Base-by-base conservation (phyloP, 2,797 vertebrate genomes). In the Rhynchonycteris naso region DNA sequence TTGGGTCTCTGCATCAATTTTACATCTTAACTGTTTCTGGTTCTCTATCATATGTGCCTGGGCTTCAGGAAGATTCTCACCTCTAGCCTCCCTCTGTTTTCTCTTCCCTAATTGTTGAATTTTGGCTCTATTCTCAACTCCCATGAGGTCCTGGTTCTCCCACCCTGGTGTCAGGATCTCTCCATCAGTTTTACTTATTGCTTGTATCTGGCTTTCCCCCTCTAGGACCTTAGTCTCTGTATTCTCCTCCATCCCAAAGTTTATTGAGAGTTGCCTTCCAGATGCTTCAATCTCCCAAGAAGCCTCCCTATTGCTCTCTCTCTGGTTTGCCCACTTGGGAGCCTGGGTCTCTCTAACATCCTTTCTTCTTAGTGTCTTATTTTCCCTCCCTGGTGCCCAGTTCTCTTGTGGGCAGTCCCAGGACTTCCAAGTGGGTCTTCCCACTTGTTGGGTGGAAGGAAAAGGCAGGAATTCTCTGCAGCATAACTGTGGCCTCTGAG, bases 1-100 rank as follows among this genome's bases (percentile, higher is more conserved):
- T 72, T 96, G 96, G 12, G 86, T 92, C 75, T 89, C 82, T 54
- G 15, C 47, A 30, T 96, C 85, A 43, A 1, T 76, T 88, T 92
- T 63, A 33, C 35, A 80, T 65, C 35, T 86, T 85, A 80, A 69
- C 26, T 93, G 33, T 68, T 88, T 75, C 76, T 89, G 90, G 58
- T 54, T 83, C 47, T 93, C 82, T 92, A 21, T 35, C 14, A 2
- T 28, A 14, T 12, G 35, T 33, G 24, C 56, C 82, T 90, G 85
- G 59, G 5, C 65, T 88, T 61, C 82, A 12, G 65, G 54, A 79
- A 58, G 61, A 65, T 58, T 74, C 52, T 91, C 28, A 13, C 21
- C 33, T 47, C 38, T 68, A 63, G 56, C 11, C n/a, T 80, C 66
- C 82, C 43, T 52, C 15, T 38, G 71, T 2, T 52, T 80, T 80